Percentiles rank a stretch among this genome's conserved stretches.
These are phyloP conservation scores for Dasyurus viverrinus DNA, from an alignment of 2,113 vertebrate genomes.

Conservation along the genomic window DNA sequence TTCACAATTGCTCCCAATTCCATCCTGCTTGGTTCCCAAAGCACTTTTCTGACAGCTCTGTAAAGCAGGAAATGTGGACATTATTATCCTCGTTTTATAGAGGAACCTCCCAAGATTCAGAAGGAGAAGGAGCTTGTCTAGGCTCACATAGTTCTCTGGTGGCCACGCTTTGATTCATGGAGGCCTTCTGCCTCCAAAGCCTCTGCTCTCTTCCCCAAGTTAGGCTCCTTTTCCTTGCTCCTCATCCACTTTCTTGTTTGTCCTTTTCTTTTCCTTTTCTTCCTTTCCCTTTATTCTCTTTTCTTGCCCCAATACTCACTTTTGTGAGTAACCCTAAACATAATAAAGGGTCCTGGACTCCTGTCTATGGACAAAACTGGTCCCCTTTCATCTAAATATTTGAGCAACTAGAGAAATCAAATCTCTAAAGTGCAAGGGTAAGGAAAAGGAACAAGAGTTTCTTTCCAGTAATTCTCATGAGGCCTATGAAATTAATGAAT, in stretches of 20 bases:
- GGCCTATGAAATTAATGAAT: slow-evolving; percentile 26
- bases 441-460: not conserved
- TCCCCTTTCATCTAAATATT: not conserved
- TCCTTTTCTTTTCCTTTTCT: not conserved
- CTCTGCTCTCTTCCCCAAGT: not conserved
- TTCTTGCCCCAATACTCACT: not conserved
- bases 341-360: not conserved
- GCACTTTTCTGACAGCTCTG: not conserved
- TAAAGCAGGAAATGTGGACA: not conserved
- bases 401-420: not conserved
- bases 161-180: not conserved
- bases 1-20: not conserved
- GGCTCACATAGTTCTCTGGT: not conserved
- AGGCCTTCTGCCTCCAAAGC: not conserved
- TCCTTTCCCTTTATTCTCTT: not conserved
- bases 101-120: not conserved
- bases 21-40: not conserved
- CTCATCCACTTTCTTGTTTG: not conserved
- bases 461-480: not conserved
- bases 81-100: not conserved
- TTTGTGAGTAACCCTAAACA: not conserved
- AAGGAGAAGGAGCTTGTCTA: not conserved
- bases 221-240: not conserved
- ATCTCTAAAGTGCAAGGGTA: not conserved
- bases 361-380: not conserved